Percentiles rank a stretch among this genome's conserved stretches.
phyloP scores from a whole-genome alignment of 2,113 vertebrate genomes.

The Ophthalmolycus amberensis region DNA sequence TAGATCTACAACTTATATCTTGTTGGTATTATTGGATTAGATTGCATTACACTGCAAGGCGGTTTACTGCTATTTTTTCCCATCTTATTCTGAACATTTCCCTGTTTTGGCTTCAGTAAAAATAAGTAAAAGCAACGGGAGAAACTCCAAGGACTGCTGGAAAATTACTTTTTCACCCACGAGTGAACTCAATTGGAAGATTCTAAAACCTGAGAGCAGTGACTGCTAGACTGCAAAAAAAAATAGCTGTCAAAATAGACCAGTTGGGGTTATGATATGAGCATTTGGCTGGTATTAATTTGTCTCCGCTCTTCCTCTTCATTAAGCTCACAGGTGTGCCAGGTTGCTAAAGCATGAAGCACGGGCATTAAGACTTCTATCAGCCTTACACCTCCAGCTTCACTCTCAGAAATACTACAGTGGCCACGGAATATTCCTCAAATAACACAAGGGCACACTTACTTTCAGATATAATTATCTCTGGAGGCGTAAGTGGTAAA shows the following conservation, averaged over 20 bases:
- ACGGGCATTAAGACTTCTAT: neutral
- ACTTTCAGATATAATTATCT: slow-evolving; percentile 1
- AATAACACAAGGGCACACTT: slow-evolving; percentile 20
- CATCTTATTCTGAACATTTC: neutral
- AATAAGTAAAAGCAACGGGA: slow-evolving; percentile 21
- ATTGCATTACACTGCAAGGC: neutral
- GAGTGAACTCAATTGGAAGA: slow-evolving; percentile 20
- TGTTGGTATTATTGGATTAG: slow-evolving; percentile 21
- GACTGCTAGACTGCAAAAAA: slow-evolving; percentile 39
- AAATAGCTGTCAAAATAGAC: slow-evolving; percentile 36
- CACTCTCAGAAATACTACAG: neutral
- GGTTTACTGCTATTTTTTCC: slow-evolving; percentile 1
- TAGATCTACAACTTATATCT: neutral
- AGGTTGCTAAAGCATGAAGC: slow-evolving; percentile 4
- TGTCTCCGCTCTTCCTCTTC: slow-evolving; percentile 21
- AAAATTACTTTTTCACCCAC: slow-evolving; percentile 67
- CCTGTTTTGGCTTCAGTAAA: slow-evolving; percentile 10
- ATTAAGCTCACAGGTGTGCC: slow-evolving; percentile 18
- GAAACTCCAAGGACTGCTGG: slow-evolving; percentile 22
- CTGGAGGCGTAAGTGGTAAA: neutral
- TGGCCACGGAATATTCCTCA: neutral
- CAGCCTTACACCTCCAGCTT: neutral
- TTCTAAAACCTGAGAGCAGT: slow-evolving; percentile 31
- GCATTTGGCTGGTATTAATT: slow-evolving; percentile 40
- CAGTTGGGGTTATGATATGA: slow-evolving; percentile 15